Conservation (phyloP, 2,113 vertebrate genomes). For the Leuciscus idus region DNA sequence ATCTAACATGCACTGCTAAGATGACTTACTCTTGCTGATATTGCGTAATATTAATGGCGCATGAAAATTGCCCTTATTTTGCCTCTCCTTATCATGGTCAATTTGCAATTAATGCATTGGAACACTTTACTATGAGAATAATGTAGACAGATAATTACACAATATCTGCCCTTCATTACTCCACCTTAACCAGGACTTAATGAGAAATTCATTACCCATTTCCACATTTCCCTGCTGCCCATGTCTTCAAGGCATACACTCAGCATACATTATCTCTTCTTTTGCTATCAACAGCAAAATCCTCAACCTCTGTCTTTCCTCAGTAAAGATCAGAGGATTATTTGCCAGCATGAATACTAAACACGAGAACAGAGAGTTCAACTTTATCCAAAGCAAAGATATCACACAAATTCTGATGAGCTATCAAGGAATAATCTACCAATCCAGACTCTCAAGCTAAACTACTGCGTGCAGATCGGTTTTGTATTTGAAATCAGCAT, state of each 20-base stretch:
- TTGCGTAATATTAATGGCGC: conserved; percentile 47
- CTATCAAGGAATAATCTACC: not conserved
- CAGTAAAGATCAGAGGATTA: conserved; percentile 26
- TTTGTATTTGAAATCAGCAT: not conserved
- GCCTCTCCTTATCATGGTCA: conserved; percentile 49
- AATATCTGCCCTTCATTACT: conserved; percentile 56
- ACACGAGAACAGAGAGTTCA: conserved; percentile 20
- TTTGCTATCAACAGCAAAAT: conserved; percentile 47
- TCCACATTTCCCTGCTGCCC: conserved; percentile 48
- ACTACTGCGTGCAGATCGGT: not conserved
- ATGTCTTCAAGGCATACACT: conserved; percentile 50
- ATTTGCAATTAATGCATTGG: conserved; percentile 58
- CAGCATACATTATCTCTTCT: conserved; percentile 47
- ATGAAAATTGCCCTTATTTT: conserved; percentile 47
- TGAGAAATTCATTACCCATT: conserved; percentile 59
- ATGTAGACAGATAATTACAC: conserved; percentile 54
- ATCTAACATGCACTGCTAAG: conserved; percentile 37
- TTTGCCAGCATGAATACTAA: conserved; percentile 40
- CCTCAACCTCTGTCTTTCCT: not conserved
- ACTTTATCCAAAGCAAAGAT: conserved; percentile 18
- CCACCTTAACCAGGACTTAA: conserved; percentile 51
- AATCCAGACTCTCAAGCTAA: not conserved
- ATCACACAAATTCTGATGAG: conserved; percentile 8
- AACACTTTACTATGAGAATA: conserved; percentile 57
- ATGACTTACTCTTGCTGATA: conserved; percentile 48